Evolutionary conservation across 2,113 vertebrate species (phyloP).

Genomic region (Chaetops frenatus): DNA sequence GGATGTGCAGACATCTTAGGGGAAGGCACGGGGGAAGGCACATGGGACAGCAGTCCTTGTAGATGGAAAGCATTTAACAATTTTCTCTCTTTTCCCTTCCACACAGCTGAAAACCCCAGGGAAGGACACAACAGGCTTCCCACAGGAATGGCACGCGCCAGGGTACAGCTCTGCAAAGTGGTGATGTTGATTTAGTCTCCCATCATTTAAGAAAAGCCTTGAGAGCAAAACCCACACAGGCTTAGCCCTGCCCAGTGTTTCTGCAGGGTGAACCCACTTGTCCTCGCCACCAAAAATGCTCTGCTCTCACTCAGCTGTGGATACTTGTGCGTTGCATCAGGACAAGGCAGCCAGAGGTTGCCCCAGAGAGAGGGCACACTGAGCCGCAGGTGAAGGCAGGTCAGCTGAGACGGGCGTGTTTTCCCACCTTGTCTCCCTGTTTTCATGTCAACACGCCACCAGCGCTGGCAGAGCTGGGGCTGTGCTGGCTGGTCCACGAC

Average conservation of each 20-base stretch:
- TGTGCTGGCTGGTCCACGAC: not conserved
- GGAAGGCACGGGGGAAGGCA: not conserved
- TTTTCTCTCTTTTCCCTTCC: not conserved
- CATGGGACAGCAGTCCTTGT: not conserved
- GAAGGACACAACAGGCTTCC: not conserved
- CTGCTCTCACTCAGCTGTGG: not conserved
- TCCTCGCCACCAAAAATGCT: fast-evolving
- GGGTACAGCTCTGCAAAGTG: not conserved
- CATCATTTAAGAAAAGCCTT: not conserved
- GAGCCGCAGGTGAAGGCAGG: not conserved
- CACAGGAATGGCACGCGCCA: fast-evolving
- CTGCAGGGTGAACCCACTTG: not conserved
- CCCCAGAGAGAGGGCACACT: not conserved
- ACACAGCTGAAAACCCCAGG: not conserved
- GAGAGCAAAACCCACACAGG: fast-evolving
- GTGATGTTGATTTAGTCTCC: not conserved
- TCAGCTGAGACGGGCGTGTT: not conserved
- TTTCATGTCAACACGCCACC: not conserved
- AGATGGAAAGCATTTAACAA: too few species aligned
- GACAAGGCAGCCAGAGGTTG: not conserved
- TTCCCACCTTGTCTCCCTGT: not conserved
- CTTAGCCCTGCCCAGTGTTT: not conserved
- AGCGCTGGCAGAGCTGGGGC: not conserved
- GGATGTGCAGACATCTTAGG: not conserved
- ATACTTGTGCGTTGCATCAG: not conserved